Evolutionary conservation across 2,797 vertebrate species (phyloP), one percentile per base, ranked within the genome.

Genomic region (Mormyrus proboscirostris): DNA sequence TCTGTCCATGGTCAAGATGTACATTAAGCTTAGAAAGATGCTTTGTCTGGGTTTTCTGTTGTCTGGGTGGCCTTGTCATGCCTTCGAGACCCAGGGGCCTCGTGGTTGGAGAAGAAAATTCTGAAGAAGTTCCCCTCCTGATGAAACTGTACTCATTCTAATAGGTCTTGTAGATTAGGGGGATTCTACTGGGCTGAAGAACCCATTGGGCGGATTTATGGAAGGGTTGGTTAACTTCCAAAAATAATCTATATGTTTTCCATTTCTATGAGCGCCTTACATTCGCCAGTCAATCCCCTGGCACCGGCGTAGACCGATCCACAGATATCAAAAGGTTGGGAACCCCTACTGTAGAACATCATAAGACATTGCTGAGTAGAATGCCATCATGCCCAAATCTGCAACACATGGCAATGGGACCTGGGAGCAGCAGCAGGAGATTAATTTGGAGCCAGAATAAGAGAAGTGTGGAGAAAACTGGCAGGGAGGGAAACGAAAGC

Each of bases 1-100:
- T 91, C 91, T 94, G 93, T 91, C 89, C 91, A 89, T 92, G 89
- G 92, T 95, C 93, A 95, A 91, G 90, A 87, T 91, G 91, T 91
- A 92, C 93, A 92, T 92, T 89, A 89, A 90, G 86, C 89, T 53
- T 83, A 73, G 89, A 89, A 87, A 22, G 41, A 51, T 84, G 8
- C 33, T 62, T 38, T 87, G n/a, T 62, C 47, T 9, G 53, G 19
- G 29, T 38, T 76, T 41, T 19, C 29, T 76, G 69, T 76, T 41
- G 47, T 9, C 84, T 38, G 5, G 50, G 22, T 10, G 49, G 14
- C 14, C 47, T 25, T 55, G 44, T 8, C 82, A 51, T n/a, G 8
- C 19, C n/a, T 51, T 85, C 0, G 41, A 5, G 49, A 85, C 53
- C 49, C 4, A 44, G 73, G 19, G 73, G 29, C 12, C 33, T 76